Evolutionary conservation across 2,797 vertebrate genomes (phyloP), one percentile per base, ranked within the genome.

Genomic region (Halcyon leucocephala): DNA sequence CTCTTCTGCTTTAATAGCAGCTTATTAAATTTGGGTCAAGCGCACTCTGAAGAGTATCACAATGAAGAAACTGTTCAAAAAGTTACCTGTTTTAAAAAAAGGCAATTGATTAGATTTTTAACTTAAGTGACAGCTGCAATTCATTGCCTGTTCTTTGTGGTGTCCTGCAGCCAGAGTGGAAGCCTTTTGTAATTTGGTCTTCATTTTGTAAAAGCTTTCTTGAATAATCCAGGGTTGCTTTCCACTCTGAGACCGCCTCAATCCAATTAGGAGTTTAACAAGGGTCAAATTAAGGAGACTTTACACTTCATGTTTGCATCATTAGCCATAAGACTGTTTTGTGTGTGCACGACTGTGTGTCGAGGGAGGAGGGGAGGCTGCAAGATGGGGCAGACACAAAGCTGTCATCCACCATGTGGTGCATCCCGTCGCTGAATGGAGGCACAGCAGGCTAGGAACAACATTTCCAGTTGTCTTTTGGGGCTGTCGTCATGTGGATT

Each of bases 221-320:
- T 98, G 98, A 98, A 98, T 98, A 98, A 98, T 98, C 97, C 94
- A 98, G 93, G 96, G 95, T 97, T 98, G 98, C 98, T 97, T 97
- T 98, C 98, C 98, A 98, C 98, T 98, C 95, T 70, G 93, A 97
- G 98, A 96, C 88, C 89, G 95, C 98, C 98, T 97, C 99, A 99
- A 99, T 99, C 99, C 99, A 99, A 99, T 99, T 99, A 99, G 98
- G 98, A 98, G 97, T 99, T 99, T 98, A 99, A 98, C 98, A 98
- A 98, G 98, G 98, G 99, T 99, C 99, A 99, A 97, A 98, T 99
- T 98, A 98, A 98, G 97, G 98, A 98, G 98, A 98, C 98, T 99
- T 99, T 98, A 98, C 98, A 98, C 98, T 99, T 98, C 98, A 97
- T 97, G 98, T 98, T 98, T 98, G 98, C 98, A 98, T 98, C 98